Base-by-base conservation (phyloP, 2,888 invertebrate genomes). In the Tyria jacobaeae region DNA sequence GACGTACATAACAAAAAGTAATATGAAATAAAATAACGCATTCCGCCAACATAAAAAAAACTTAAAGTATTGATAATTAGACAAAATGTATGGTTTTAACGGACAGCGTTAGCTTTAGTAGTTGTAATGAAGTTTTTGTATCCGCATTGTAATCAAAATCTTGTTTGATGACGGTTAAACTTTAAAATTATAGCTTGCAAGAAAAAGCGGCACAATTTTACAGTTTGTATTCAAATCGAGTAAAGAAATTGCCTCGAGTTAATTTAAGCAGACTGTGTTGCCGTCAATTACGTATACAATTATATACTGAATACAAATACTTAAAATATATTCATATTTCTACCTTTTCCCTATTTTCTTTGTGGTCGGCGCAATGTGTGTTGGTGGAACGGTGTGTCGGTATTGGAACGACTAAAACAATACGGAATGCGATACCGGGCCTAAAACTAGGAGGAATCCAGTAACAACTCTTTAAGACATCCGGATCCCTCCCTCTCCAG, bases 171-270 rank as follows among this genome's bases (percentile, higher is more conserved):
- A 31, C 15, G 12, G 15, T 55, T 31, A 7, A 39, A 39, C 31
- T 44, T 44, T 21, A 39, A 44, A 17, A 39, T 27, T 53, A 53
- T 25, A 15, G 12, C 27, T 17, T 17, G 10, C 12, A 41, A 55
- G 14, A 14, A 41, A 31, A 44, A 17, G 21, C 39, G 3, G 31
- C 21, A 21, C 25, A 39, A 53, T 55, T 10, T 44, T 21, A 44
- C 39, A 55, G 21, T 55, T 44, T 55, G 21, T 44, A 55, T 55
- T 55, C 55, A 55, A 55, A 54, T 54, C 9, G 12, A 52, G 37
- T 3, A n/a, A 25, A 52, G 25, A 51, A 10, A 1, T n/a, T n/a
- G n/a, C 31, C 21, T 34, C 4, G 7, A 1, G 21, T 21, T 21
- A 44, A 44, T 44, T 44, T 21, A 21, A 21, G 12, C 4, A 21